phyloP scores from a whole-genome alignment of 2,113 vertebrate genomes.

The Centropus bengalensis region DNA sequence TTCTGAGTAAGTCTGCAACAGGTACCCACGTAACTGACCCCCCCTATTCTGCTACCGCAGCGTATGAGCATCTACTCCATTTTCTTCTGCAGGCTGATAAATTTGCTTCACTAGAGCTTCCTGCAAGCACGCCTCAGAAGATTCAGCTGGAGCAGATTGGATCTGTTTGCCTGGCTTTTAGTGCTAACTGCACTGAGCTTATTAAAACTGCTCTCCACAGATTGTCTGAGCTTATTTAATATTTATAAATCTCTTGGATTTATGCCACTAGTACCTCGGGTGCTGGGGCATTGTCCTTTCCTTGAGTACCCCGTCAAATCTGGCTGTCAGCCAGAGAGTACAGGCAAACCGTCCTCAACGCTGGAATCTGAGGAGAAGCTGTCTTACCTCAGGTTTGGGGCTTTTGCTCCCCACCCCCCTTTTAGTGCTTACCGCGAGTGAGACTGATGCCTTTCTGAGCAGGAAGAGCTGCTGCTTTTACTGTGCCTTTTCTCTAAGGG shows the following conservation, averaged over 20 bases:
- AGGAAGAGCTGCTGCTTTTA: neutral
- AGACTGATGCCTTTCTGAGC: neutral
- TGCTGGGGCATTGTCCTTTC: neutral
- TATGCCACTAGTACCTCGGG: neutral
- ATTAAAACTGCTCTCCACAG: neutral
- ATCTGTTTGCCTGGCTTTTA: slow-evolving; percentile 7
- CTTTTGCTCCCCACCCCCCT: neutral
- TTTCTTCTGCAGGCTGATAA: neutral
- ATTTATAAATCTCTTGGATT: neutral
- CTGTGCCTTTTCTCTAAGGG: neutral
- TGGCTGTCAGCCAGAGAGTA: neutral
- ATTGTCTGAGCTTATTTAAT: neutral
- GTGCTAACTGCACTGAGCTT: neutral
- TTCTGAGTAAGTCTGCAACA: neutral
- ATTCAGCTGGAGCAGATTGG: neutral
- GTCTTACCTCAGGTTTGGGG: neutral
- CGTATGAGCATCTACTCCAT: neutral
- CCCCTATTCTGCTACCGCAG: neutral
- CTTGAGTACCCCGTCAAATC: neutral
- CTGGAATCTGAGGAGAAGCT: neutral
- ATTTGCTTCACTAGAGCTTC: neutral
- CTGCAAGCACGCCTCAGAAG: neutral
- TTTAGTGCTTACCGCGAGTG: neutral
- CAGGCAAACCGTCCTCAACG: neutral
- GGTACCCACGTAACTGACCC: neutral